Conservation (phyloP, 2,888 invertebrate species). For the Lasiommata megera region DNA sequence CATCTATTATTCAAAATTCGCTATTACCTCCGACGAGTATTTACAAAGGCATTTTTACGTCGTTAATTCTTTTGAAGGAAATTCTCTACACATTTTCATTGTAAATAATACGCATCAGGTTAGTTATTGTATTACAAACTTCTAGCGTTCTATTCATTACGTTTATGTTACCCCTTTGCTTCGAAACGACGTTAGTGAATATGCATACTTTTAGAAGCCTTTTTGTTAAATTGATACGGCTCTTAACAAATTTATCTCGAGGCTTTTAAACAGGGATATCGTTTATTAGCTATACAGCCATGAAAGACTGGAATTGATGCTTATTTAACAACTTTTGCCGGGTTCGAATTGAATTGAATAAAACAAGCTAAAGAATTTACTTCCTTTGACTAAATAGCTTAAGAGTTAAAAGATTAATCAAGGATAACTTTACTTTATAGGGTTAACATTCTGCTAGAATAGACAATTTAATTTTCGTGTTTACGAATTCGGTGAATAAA, state of each 20-base stretch:
- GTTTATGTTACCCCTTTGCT: not conserved
- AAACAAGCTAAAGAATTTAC: conserved; percentile 69
- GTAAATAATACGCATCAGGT: conserved; percentile 31
- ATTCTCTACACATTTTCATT: conserved; percentile 10
- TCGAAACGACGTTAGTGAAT: not conserved
- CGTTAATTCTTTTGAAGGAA: conserved; percentile 43
- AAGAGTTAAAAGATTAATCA: conserved; percentile 76
- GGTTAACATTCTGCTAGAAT: conserved; percentile 53
- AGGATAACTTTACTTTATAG: conserved; percentile 59
- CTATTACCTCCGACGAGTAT: conserved; percentile 53
- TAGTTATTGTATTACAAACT: conserved; percentile 38
- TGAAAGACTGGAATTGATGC: conserved; percentile 67
- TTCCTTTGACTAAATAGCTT: conserved; percentile 76
- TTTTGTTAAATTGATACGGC: conserved; percentile 9
- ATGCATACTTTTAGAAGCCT: not conserved
- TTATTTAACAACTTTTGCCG: conserved; percentile 72
- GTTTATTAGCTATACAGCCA: conserved; percentile 60
- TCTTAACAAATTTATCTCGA: conserved; percentile 40
- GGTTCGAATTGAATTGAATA: conserved; percentile 75
- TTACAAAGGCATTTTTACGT: conserved; percentile 59
- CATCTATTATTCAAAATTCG: conserved; percentile 69
- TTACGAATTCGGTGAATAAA: conserved; percentile 37
- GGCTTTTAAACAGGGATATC: conserved; percentile 44
- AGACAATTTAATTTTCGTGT: conserved; percentile 52
- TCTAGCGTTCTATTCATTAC: conserved; percentile 30